These are phyloP conservation scores for Ormyrus nitidulus DNA, from an alignment of 2,888 invertebrate species.

Conservation along the genomic window DNA sequence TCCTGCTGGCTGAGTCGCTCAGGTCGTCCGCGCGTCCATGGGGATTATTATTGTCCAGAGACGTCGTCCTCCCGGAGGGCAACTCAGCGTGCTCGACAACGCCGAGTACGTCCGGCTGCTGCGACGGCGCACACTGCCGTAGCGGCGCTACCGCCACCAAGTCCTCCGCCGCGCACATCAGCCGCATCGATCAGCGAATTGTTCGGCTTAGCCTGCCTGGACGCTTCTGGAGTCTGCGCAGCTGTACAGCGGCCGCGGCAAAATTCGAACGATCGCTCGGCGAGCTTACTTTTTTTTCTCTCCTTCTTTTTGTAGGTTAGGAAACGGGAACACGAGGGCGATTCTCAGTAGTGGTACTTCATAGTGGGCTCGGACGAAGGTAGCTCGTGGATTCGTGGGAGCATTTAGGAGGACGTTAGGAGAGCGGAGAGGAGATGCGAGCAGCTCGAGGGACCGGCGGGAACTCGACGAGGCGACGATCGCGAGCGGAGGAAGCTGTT, in stretches of 20 bases:
- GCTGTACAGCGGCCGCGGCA: background rate
- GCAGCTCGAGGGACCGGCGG: constrained; percentile 5
- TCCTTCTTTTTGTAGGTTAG: background rate
- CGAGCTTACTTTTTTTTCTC: background rate
- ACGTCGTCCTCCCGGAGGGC: background rate
- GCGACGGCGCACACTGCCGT: constrained; percentile 28
- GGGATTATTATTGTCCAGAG: background rate
- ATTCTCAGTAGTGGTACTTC: too few relatives aligned
- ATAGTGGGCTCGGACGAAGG: too few relatives aligned
- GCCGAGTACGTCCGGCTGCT: constrained; percentile 11
- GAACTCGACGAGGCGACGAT: constrained; percentile 19
- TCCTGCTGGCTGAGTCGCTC: constrained; percentile 62
- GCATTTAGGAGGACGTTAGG: too few relatives aligned
- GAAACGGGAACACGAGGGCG: too few relatives aligned
- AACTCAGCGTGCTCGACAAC: constrained; percentile 53
- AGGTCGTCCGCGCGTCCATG: constrained; percentile 54
- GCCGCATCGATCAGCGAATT: constrained; percentile 50
- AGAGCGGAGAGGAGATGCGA: background rate
- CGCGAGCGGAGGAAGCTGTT: background rate
- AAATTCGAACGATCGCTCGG: constrained; percentile 5
- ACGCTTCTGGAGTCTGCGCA: background rate
- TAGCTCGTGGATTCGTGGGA: too few relatives aligned
- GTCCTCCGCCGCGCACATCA: constrained; percentile 45
- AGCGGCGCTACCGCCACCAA: constrained; percentile 24
- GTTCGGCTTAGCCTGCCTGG: too few relatives aligned